Base-by-base conservation (phyloP, 92 coral and sea anemone species). In the Phenganax subtilis region DNA sequence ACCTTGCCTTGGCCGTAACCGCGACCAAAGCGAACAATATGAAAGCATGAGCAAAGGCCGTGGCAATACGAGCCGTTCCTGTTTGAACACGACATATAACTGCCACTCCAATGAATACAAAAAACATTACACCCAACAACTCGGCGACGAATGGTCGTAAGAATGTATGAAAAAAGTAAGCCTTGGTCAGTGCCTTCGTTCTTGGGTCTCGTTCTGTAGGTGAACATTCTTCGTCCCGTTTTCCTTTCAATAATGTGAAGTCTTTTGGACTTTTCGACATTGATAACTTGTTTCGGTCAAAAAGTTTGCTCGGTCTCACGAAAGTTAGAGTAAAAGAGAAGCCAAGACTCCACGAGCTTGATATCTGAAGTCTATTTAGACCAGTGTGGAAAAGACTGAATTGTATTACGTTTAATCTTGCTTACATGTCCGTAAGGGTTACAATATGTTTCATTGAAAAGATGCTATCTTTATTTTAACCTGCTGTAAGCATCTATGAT, bases 121-220 rank as follows among this genome's bases (percentile, higher is more conserved):
- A 68, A 68, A 68, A 68, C 52, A 28, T 68, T 12, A 68, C 73
- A 68, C 73, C 73, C 12, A 68, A 30, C 7, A 68, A n/a, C 73
- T 68, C 73, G 7, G 73, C 73, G 16, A 68, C 11, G 4, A 68
- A 10, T 7, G 73, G 73, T 53, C 54, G 73, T 12, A 29, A 12
- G 30, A 68, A 68, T 30, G 31, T 16, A 6, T 9, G 31, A 37
- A 68, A 68, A 10, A 10, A 29, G 10, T 68, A 37, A 6, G 53
- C 73, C 14, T 51, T 7, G 12, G 70, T 20, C 25, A 20, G 25
- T 20, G 25, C 25, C 25, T 20, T 20, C 25, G 25, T 28, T 10
- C 47, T 4, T 12, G 37, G 73, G 53, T 68, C 54, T 6, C 17
- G 15, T n/a, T 68, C 73, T 27, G 73, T 1, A 9, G 73, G 53